Evolutionary conservation across 2,888 invertebrate species (phyloP), one percentile per base, ranked within the genome.

Genomic region (Noctuana brunneofusca): DNA sequence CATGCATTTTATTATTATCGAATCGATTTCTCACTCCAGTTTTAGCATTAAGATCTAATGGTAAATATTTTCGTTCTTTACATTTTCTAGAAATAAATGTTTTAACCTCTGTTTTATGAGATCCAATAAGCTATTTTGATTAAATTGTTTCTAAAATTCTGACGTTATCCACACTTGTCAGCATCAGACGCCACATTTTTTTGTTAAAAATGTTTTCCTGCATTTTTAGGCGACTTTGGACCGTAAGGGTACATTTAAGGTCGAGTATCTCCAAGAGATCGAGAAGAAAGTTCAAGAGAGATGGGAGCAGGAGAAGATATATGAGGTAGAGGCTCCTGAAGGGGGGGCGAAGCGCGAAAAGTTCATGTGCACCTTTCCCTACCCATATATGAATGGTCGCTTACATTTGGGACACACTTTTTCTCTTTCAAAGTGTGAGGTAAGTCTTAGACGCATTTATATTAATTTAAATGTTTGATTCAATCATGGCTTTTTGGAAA

Each of bases 331-430:
- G 92, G 97, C 97, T 2, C 96, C 96, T 0, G 77, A 81, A 14
- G 85, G 92, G 65, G 93, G 88, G 65, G 93, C 92, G 73, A 83
- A 88, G 14, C 78, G 94, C 75, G 96, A 97, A 67, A 99, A 99
- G 80, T 99, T 96, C 81, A 92, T 98, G 71, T 96, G 96, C 35
- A 98, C 98, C 1, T 99, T 99, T 90, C 99, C 99, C 0, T 99
- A 95, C 88, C 99, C 99, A 0, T 99, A 99, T 80, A 99, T 99
- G 99, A 99, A 99, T 93, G 99, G 99, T 9, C 94, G 97, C 50
- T 93, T 99, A 59, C 99, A 99, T 93, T 92, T 99, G 69, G 99
- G 99, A 0, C 99, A 99, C 83, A 97, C 98, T 12, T 99, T 99
- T 91, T 97, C 98, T 3, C 82, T 99, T 52, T 97, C 98, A 8